Evolutionary conservation across 2,113 vertebrate genomes (phyloP), one percentile per base, ranked within the genome.

Genomic region (Leucopternis melanops): DNA sequence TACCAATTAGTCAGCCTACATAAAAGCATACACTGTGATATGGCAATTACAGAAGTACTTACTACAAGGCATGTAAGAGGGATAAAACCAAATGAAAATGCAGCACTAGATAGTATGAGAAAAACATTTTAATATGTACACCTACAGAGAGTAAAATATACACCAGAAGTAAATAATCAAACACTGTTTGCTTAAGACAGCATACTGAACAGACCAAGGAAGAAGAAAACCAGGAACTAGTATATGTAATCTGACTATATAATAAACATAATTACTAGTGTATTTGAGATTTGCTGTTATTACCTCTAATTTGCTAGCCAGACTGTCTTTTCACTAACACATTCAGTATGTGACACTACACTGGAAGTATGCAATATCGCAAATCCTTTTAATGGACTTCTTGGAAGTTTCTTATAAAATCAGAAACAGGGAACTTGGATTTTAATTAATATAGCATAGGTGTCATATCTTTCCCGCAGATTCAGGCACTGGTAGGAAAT

Each of bases 1-100:
- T 92, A 90, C 92, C 83, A 94, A 86, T 96, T 97, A 96, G 94
- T 90, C 72, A 84, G 80, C 96, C 93, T 93, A 69, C 85, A 75
- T 84, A 94, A 96, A 96, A 74, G 83, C 32, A 1, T 91, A 71
- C 44, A 79, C 81, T 93, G 83, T 96, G 94, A 97, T 79, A 96
- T 67, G 83, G 58, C 74, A 97, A 97, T 95, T 96, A 83, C 70
- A 78, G 91, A 82, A 94, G 65, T 49, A 84, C 55, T 96, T 59
- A 86, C 47, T 94, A 77, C 45, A 58, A 74, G 81, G 65, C 81
- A 69, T 65, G 22, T 66, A 71, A 90, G 36, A 59, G 23, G 87
- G 58, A 95, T 82, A 95, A 97, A 96, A 80, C 49, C 65, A 66
- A 92, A 80, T 88, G 66, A 69, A 90, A 94, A 83, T 81, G 44